These are phyloP conservation scores for Platynereis dumerilii DNA, from an alignment of 2,888 invertebrate species.

Conservation along the genomic window DNA sequence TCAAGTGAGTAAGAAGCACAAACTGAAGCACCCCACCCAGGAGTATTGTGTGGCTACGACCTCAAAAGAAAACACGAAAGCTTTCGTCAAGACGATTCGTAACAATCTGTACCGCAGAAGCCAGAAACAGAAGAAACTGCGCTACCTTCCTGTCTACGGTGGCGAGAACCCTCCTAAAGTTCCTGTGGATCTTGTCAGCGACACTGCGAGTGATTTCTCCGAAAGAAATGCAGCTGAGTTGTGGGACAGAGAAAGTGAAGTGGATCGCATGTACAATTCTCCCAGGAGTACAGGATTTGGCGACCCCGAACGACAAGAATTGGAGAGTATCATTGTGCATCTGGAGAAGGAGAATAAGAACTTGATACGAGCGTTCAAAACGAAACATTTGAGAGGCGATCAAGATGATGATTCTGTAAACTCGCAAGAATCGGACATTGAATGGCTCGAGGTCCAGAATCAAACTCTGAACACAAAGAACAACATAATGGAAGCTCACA, in stretches of 20 bases:
- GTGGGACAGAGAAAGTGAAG: too few species aligned
- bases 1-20: slow-evolving; percentile 70
- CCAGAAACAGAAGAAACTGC: slow-evolving; percentile 45
- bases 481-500: slow-evolving; percentile 42
- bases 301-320: slow-evolving; percentile 65
- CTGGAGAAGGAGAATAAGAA: slow-evolving; percentile 69
- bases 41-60: slow-evolving; percentile 68
- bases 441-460: slow-evolving; percentile 30
- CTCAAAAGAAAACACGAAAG: slow-evolving; percentile 62
- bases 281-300: background rate
- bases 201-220: background rate
- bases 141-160: slow-evolving; percentile 49
- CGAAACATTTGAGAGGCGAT: too few species aligned
- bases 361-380: background rate
- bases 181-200: background rate
- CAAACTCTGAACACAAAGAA: slow-evolving; percentile 38
- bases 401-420: too few species aligned
- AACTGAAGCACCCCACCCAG: slow-evolving; percentile 72
- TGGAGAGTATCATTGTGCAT: slow-evolving; percentile 76
- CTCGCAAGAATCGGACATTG: slow-evolving; percentile 25
- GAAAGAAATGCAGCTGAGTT: background rate
- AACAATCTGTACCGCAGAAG: slow-evolving; percentile 60
- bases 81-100: slow-evolving; percentile 62
- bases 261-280: too few species aligned
- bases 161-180: background rate